A percentile compares a stretch with the other conserved stretches of the same genome.
phyloP scores from a whole-genome alignment of 2,888 invertebrate genomes.

The Zygogramma bicolorata region DNA sequence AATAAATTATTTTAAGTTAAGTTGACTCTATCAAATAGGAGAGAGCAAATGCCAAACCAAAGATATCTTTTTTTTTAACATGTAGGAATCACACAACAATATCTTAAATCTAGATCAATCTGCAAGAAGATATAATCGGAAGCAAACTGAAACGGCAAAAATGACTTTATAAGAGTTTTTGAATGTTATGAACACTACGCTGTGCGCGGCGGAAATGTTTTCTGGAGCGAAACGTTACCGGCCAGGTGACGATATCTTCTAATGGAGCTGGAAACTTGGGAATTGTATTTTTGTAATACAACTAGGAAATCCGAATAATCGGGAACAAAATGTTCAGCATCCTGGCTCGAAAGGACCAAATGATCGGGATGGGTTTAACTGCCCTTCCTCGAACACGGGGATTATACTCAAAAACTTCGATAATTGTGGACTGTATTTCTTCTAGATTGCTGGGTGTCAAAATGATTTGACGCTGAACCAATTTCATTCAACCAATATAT shows the following conservation, averaged over 20 bases:
- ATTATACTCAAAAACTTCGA: background rate
- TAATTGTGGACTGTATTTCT: too few relatives aligned
- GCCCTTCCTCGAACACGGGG: background rate
- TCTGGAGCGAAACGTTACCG: background rate
- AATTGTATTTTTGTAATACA: background rate
- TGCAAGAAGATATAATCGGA: background rate
- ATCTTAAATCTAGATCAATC: background rate
- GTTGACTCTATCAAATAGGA: background rate
- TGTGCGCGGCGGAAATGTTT: background rate
- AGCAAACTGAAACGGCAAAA: background rate
- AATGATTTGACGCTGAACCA: too few relatives aligned
- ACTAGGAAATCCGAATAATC: background rate
- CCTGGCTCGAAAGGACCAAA: background rate
- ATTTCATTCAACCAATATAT: too few relatives aligned
- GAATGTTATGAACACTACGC: background rate
- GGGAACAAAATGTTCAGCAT: background rate
- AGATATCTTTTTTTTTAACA: background rate
- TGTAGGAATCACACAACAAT: background rate
- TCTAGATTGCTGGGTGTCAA: too few relatives aligned
- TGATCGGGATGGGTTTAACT: too few relatives aligned
- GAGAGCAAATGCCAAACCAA: background rate
- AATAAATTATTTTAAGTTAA: background rate
- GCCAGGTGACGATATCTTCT: background rate
- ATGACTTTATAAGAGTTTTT: background rate
- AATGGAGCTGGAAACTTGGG: background rate